A percentile compares a stretch with the other conserved stretches of the same genome.
These are phyloP conservation scores for Parazoanthus swiftii DNA, from an alignment of 92 coral and sea anemone species.

Conservation along the genomic window DNA sequence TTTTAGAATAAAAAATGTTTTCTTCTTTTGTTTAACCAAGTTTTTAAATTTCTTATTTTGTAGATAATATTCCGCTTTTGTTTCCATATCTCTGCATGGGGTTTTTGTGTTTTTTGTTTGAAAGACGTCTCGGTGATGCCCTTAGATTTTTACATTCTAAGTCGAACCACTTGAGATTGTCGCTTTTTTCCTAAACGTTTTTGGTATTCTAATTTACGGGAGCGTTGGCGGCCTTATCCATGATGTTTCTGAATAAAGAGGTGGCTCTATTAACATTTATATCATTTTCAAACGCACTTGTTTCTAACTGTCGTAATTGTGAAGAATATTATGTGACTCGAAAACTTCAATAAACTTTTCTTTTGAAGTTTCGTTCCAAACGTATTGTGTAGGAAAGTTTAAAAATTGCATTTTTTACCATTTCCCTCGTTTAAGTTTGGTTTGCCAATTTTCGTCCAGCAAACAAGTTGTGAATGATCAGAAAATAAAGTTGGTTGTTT, in stretches of 20 bases:
- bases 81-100: background rate
- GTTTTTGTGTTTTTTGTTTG: slow-evolving; percentile 18
- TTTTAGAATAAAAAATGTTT: background rate
- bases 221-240: slow-evolving; percentile 21
- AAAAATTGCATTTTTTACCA: background rate
- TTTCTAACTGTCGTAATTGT: background rate
- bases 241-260: slow-evolving; percentile 1
- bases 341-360: slow-evolving; percentile 9
- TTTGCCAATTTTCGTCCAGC: slow-evolving; percentile 27
- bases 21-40: slow-evolving; percentile 1
- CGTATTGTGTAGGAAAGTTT: slow-evolving; percentile 27
- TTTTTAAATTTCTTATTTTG: slow-evolving; percentile 13
- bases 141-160: slow-evolving; percentile 14
- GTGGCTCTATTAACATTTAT: slow-evolving; percentile 13
- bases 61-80: slow-evolving; percentile 8
- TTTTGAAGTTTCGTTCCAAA: slow-evolving; percentile 33
- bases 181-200: slow-evolving; percentile 9
- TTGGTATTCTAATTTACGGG: background rate
- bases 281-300: background rate
- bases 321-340: background rate
- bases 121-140: slow-evolving; percentile 18
- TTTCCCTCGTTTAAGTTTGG: background rate
- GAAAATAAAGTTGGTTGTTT: slow-evolving; percentile 41
- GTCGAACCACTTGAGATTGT: slow-evolving; percentile 3
- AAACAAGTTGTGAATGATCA: slow-evolving; percentile 50